Evolutionary conservation across 1,140 invertebrate genomes (phyloP).

Genomic region (Eumaeus atala): DNA sequence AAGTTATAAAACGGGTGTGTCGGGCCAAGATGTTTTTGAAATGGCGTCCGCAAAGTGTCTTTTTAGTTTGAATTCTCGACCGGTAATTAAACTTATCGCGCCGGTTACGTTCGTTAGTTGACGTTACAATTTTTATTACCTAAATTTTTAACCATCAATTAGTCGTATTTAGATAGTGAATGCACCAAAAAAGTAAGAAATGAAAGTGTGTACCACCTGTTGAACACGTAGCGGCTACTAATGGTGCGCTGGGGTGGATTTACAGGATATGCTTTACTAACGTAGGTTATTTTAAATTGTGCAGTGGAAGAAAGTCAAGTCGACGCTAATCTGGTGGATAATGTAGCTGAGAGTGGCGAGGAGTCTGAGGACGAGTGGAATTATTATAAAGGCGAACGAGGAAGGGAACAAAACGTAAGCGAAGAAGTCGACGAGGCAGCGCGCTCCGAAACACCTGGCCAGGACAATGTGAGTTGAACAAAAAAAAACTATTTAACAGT

Average conservation of each 20-base stretch:
- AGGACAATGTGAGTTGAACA: conserved; percentile 57
- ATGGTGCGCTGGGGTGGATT: conserved; percentile 1
- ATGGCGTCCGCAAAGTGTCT: conserved; percentile 65
- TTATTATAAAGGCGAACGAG: conserved; percentile 79
- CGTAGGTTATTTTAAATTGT: conserved; percentile 41
- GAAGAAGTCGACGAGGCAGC: conserved; percentile 57
- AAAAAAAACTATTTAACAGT: no score
- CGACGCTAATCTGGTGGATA: conserved; percentile 75
- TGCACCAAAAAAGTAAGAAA: conserved; percentile 3
- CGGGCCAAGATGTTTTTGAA: conserved; percentile 51
- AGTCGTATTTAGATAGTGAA: no score
- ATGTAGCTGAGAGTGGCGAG: conserved; percentile 83
- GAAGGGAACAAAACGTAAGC: conserved; percentile 49
- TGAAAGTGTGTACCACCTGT: conserved; percentile 31
- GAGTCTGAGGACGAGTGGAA: conserved; percentile 88
- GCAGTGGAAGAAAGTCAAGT: conserved; percentile 62
- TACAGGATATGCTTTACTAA: conserved; percentile 17
- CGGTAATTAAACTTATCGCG: conserved; percentile 55
- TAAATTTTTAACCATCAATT: no score
- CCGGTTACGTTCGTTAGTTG: conserved; percentile 24
- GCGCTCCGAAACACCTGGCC: conserved; percentile 65
- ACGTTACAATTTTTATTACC: conserved; percentile 14
- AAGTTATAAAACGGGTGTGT: conserved; percentile 54
- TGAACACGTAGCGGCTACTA: conserved; percentile 18
- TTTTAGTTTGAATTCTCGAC: conserved; percentile 62